A percentile compares a stretch with the other conserved stretches of the same genome.
phyloP scores from a whole-genome alignment of 2,797 vertebrate species.

The Melopsittacus undulatus region DNA sequence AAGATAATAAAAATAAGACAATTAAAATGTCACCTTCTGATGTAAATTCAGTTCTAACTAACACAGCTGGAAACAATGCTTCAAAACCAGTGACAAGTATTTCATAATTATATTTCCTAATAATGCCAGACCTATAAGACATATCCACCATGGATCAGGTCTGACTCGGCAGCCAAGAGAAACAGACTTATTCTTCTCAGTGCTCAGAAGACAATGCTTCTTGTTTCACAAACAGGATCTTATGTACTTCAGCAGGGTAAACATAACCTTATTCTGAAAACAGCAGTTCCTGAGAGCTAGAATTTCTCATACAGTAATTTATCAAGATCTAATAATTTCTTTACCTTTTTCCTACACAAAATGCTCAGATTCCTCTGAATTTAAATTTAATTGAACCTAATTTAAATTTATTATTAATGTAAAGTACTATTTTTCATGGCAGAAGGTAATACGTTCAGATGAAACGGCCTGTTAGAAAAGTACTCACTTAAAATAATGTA shows the following conservation, averaged over 20 bases:
- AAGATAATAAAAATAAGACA: not conserved
- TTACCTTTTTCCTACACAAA: not conserved
- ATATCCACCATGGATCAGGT: not conserved
- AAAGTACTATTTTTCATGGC: not conserved
- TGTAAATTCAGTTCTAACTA: not conserved
- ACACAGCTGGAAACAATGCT: not conserved
- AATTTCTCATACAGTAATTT: not conserved
- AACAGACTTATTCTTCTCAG: not conserved
- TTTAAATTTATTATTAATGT: not conserved
- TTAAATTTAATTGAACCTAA: not conserved
- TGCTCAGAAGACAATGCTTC: not conserved
- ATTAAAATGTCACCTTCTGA: not conserved
- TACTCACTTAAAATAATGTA: conserved; percentile 38
- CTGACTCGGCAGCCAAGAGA: not conserved
- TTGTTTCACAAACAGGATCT: not conserved
- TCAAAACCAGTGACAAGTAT: not conserved
- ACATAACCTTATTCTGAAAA: not conserved
- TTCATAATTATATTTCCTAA: not conserved
- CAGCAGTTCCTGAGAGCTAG: not conserved
- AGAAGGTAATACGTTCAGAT: not conserved
- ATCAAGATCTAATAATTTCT: not conserved
- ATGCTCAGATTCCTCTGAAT: not conserved
- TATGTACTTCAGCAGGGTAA: not conserved
- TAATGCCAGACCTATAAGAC: not conserved
- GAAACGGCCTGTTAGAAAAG: not conserved